Percentiles rank a stretch among this genome's conserved stretches.
Conservation (phyloP, 2,888 invertebrate genomes). For the Tinea trinotella region DNA sequence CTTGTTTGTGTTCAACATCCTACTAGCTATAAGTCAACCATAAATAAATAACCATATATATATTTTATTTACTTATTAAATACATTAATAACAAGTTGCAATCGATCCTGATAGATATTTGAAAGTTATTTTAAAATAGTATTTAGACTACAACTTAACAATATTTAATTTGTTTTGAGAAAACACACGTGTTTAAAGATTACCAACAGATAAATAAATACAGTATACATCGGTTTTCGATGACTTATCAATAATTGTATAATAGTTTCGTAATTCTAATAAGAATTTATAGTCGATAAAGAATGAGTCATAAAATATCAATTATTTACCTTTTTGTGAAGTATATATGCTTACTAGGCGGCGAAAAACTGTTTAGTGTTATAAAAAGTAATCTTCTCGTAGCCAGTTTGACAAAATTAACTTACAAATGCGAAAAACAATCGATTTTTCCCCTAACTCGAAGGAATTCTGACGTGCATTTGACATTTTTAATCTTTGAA, state of each 20-base stretch:
- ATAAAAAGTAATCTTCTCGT: conserved; percentile 48
- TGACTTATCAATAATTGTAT: background rate
- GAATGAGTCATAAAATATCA: background rate
- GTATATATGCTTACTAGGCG: conserved; percentile 30
- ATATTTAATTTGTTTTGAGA: too few species aligned
- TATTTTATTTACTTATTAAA: too few species aligned
- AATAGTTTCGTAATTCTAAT: background rate
- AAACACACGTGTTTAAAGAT: background rate
- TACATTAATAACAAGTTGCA: too few species aligned
- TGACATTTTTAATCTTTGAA: too few species aligned
- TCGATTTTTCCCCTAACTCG: background rate
- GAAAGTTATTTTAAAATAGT: too few species aligned
- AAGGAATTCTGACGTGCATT: too few species aligned
- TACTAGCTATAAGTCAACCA: too few species aligned
- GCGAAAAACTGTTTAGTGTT: conserved; percentile 49
- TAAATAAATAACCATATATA: too few species aligned
- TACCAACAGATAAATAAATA: background rate
- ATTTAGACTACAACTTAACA: too few species aligned
- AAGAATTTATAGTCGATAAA: background rate
- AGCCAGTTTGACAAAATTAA: conserved; percentile 53
- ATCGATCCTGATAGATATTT: too few species aligned
- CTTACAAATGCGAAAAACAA: conserved; percentile 18
- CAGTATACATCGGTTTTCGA: background rate
- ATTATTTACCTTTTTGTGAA: background rate
- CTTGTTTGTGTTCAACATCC: too few species aligned